Conservation (phyloP, 2,888 invertebrate genomes). For the Villa cingulata region DNA sequence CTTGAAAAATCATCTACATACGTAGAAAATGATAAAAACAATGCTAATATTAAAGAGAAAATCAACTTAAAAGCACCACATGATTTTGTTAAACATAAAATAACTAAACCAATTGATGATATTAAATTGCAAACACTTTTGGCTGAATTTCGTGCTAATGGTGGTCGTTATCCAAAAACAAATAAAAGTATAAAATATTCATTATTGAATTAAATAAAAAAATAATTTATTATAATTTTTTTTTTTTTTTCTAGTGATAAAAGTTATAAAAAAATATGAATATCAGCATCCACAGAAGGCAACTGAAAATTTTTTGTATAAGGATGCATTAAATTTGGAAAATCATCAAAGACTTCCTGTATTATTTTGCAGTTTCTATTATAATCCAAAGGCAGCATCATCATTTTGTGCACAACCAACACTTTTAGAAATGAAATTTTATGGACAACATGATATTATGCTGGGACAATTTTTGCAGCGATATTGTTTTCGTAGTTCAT, state of each 20-base stretch:
- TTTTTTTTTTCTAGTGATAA: slow-evolving; percentile 22
- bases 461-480: slow-evolving; percentile 85
- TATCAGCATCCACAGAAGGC: slow-evolving; percentile 22
- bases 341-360: slow-evolving; percentile 80
- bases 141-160: slow-evolving; percentile 77
- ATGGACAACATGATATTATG: slow-evolving; percentile 88
- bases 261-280: slow-evolving; percentile 22
- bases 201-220: background rate
- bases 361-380: slow-evolving; percentile 62
- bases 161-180: slow-evolving; percentile 46
- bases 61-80: slow-evolving; percentile 46
- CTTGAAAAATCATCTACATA: slow-evolving; percentile 23
- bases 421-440: slow-evolving; percentile 69
- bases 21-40: slow-evolving; percentile 10
- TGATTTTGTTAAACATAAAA: slow-evolving; percentile 56
- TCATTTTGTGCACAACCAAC: slow-evolving; percentile 35
- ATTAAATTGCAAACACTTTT: slow-evolving; percentile 55
- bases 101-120: slow-evolving; percentile 51
- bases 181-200: slow-evolving; percentile 20
- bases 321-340: slow-evolving; percentile 63
- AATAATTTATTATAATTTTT: too few relatives aligned
- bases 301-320: slow-evolving; percentile 26
- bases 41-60: background rate
- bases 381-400: slow-evolving; percentile 31
- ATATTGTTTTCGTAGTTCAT: slow-evolving; percentile 77